Base-by-base conservation (phyloP, 2,113 vertebrate genomes). In the Speoplatyrhinus poulsoni region DNA sequence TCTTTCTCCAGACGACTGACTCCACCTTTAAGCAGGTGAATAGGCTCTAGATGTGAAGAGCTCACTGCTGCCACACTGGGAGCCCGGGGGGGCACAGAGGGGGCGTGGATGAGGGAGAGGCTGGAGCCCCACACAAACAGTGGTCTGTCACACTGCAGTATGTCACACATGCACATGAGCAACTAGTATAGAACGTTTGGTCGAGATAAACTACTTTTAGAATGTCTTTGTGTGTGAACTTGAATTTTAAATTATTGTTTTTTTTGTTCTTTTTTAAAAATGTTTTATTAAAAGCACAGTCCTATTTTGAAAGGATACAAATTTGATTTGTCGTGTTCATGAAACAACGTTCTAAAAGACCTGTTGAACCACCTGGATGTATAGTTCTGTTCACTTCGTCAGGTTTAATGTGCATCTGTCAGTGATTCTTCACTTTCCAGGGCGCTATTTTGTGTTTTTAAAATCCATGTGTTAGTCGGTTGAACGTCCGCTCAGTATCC, bases 201-300 rank as follows among this genome's bases (percentile, higher is more conserved):
- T 85, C 84, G 62, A 69, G 67, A 72, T 33, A 47, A 80, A 75
- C 86, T 72, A 61, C 63, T 81, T 89, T 85, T 80, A 83, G 84
- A 92, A 93, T 92, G 78, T 83, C 86, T 89, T 79, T 87, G 89
- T 87, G 83, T 91, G 85, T 88, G 84, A 94, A 93, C 91, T 93
- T 93, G 90, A 93, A 93, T 92, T 93, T 90, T 92, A 91, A 92
- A 91, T 92, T 92, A 92, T 91, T 92, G 59, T 72, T 80, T 69
- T 75, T 77, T 73, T 82, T 67, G 80, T 79, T 72, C 46, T 26
- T 62, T 70, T 32, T 55, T 56, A 26, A 26, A 26, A 26, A 26
- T 26, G 19, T 36, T 87, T 83, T 3, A 87, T 88, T 88, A 77
- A 89, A 92, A 93, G 91, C 92, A 92, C 91, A 93, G 85, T 86